Conservation (phyloP, 30 jellyfish, hydroid and myxozoan genomes). For the Pelagia noctiluca region DNA sequence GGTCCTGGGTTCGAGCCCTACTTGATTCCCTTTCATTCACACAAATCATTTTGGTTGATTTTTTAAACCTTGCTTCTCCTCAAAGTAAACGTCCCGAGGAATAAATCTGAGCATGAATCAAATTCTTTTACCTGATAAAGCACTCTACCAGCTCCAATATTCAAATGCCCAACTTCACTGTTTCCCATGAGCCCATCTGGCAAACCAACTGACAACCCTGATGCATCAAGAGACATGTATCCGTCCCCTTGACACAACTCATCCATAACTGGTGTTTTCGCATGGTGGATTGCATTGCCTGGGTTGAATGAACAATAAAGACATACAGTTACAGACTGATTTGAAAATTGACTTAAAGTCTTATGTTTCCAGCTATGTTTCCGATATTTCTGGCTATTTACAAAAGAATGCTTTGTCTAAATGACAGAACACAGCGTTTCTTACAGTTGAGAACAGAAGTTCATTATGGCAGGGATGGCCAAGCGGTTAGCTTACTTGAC, state of each 20-base stretch:
- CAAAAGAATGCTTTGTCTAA: too few species aligned
- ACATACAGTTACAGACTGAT: background rate
- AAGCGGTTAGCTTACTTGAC: too few species aligned
- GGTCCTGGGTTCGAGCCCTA: too few species aligned
- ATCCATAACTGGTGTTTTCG: conserved; percentile 98
- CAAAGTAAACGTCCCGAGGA: too few species aligned
- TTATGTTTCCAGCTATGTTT: background rate
- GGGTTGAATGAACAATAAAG: background rate
- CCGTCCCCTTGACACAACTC: conserved; percentile 92
- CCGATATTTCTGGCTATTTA: background rate
- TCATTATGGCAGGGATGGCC: too few species aligned
- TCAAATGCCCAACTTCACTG: conserved; percentile 99
- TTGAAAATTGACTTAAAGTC: background rate
- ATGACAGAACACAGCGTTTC: background rate
- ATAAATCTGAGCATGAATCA: too few species aligned
- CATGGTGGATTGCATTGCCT: conserved; percentile 99
- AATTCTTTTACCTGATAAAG: conserved; percentile 73
- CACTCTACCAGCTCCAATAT: conserved; percentile 99
- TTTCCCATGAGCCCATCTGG: conserved; percentile 99
- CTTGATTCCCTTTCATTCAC: too few species aligned
- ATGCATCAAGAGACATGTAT: conserved; percentile 92
- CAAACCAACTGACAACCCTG: conserved; percentile 97
- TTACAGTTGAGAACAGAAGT: too few species aligned
- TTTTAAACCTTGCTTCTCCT: too few species aligned
- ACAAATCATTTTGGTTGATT: too few species aligned